These are phyloP conservation scores for Oxystoma pomonae DNA, from an alignment of 2,888 invertebrate species.

Conservation along the genomic window DNA sequence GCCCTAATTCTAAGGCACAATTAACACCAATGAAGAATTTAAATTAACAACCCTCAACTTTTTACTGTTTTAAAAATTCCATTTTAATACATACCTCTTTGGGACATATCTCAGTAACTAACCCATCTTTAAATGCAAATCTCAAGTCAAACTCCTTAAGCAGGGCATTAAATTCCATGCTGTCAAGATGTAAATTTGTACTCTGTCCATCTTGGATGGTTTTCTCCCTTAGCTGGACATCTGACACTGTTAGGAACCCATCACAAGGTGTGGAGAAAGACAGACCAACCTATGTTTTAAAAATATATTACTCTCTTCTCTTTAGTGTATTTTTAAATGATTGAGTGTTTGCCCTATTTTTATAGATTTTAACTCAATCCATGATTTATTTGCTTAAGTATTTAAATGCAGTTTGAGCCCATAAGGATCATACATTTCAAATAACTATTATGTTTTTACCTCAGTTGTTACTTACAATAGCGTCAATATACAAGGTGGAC, in stretches of 20 bases:
- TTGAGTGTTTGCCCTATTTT: too few species aligned
- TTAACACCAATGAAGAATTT: too few species aligned
- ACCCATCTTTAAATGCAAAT: constrained; percentile 84
- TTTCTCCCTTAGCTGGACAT: constrained; percentile 60
- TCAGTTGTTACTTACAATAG: constrained; percentile 54
- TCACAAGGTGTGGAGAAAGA: constrained; percentile 70
- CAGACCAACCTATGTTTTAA: constrained; percentile 41
- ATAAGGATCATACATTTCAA: too few species aligned
- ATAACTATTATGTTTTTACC: too few species aligned
- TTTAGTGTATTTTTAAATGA: too few species aligned
- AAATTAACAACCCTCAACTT: too few species aligned
- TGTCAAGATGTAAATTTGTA: constrained; percentile 45
- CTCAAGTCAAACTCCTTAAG: constrained; percentile 56
- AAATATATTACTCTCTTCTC: too few species aligned
- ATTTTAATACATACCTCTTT: constrained; percentile 43
- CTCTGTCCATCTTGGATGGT: constrained; percentile 41
- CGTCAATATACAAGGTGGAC: constrained; percentile 62
- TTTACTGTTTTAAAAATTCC: too few species aligned
- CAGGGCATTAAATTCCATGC: constrained; percentile 54
- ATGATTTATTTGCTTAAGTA: too few species aligned
- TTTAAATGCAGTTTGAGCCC: too few species aligned
- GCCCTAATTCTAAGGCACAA: too few species aligned
- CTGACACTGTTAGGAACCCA: constrained; percentile 61
- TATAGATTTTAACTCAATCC: too few species aligned
- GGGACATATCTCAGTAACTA: constrained; percentile 81